Percentiles rank a stretch among this genome's conserved stretches.
Conservation (phyloP, 2,113 vertebrate genomes). For the Meles meles region DNA sequence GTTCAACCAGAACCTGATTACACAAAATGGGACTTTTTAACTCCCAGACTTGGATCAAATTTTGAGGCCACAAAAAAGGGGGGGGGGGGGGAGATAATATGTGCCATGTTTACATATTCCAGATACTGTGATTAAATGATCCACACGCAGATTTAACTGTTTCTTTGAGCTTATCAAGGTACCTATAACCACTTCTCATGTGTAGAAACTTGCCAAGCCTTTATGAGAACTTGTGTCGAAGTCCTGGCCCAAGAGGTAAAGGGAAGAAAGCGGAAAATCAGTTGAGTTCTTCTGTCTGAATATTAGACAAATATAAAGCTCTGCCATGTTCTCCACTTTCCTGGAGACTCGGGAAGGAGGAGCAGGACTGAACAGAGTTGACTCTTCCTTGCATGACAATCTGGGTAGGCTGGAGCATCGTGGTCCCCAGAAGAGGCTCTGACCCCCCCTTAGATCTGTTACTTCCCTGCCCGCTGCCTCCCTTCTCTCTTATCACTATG, state of each 20-base stretch:
- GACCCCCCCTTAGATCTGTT: not conserved
- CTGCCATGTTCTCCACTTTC: not conserved
- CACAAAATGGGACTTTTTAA: slow-evolving; percentile 90
- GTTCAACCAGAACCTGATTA: slow-evolving; percentile 90
- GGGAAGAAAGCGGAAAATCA: not conserved
- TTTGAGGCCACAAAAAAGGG: slow-evolving; percentile 77
- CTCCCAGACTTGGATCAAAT: slow-evolving; percentile 88
- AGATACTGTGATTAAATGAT: slow-evolving; percentile 81
- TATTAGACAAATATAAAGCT: not conserved
- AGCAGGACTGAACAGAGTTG: not conserved
- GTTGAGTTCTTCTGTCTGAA: not conserved
- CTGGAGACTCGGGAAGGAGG: not conserved
- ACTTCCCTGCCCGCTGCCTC: not conserved
- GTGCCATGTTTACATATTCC: slow-evolving; percentile 82
- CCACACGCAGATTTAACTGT: slow-evolving; percentile 79
- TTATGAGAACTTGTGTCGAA: slow-evolving; percentile 55
- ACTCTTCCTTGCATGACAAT: not conserved
- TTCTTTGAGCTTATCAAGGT: slow-evolving; percentile 81
- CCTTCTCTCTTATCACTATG: not conserved
- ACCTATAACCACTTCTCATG: slow-evolving; percentile 71
- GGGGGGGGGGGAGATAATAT: slow-evolving; percentile 31
- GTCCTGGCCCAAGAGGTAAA: not conserved
- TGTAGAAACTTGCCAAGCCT: slow-evolving; percentile 74
- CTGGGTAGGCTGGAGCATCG: not conserved
- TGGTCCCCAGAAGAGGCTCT: not conserved